Evolutionary conservation across 2,797 vertebrate genomes (phyloP).

Genomic region (Poecile montanus): DNA sequence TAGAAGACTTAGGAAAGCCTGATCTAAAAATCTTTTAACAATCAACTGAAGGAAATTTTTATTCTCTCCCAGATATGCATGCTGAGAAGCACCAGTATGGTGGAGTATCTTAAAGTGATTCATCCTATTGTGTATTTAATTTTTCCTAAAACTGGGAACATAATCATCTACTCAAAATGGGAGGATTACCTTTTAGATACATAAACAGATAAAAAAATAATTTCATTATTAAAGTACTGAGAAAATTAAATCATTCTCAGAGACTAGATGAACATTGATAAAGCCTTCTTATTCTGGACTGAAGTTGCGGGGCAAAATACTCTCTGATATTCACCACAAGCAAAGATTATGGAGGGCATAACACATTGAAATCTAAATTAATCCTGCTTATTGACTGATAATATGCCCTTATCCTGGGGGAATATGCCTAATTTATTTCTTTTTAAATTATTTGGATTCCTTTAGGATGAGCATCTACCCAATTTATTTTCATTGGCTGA

Average conservation of each 20-base stretch:
- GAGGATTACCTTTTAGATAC: slow-evolving; percentile 56
- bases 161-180: not conserved
- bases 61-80: not conserved
- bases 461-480: slow-evolving; percentile 26
- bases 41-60: not conserved
- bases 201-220: slow-evolving; percentile 44
- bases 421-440: slow-evolving; percentile 62
- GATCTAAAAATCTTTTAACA: not conserved
- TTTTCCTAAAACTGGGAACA: slow-evolving; percentile 20
- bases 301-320: slow-evolving; percentile 36
- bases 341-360: slow-evolving; percentile 48
- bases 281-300: slow-evolving; percentile 19
- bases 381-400: slow-evolving; percentile 60
- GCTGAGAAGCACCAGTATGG: not conserved
- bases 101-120: not conserved
- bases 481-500: not conserved
- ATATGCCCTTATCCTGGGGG: slow-evolving; percentile 10
- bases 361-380: slow-evolving; percentile 64
- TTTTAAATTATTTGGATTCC: slow-evolving; percentile 49
- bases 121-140: not conserved
- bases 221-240: slow-evolving; percentile 53
- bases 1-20: not conserved
- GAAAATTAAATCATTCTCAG: slow-evolving; percentile 56
- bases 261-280: slow-evolving; percentile 48
- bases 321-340: slow-evolving; percentile 50